These are phyloP conservation scores for Anguilla anguilla DNA, from an alignment of 2,797 vertebrate species.

Conservation along the genomic window DNA sequence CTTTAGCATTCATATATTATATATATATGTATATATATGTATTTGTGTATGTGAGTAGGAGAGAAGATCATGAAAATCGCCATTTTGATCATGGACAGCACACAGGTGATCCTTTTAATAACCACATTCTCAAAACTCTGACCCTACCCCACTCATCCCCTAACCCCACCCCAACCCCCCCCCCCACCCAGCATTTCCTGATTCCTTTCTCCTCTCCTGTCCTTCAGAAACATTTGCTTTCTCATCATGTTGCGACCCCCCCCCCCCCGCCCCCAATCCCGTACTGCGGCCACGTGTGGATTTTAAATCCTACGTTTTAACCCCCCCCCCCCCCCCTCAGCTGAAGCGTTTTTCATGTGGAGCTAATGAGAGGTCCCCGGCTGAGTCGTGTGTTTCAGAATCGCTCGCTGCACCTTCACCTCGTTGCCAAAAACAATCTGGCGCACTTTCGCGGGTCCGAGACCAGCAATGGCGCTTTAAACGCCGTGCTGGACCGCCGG, in stretches of 20 bases:
- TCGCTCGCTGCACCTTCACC: background rate
- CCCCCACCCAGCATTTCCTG: background rate
- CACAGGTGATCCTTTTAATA: background rate
- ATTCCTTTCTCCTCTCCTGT: background rate
- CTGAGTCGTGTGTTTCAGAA: background rate
- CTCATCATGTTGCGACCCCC: background rate
- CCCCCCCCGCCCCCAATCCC: too few relatives aligned
- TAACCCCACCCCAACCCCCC: background rate
- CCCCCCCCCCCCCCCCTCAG: background rate
- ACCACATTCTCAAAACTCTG: background rate
- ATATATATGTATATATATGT: too few relatives aligned
- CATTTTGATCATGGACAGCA: background rate
- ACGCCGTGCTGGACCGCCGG: background rate
- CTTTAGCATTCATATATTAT: too few relatives aligned
- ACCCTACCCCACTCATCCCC: too few relatives aligned
- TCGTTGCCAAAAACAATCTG: background rate
- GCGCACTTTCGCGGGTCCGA: background rate
- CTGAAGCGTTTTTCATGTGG: background rate
- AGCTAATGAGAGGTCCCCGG: background rate
- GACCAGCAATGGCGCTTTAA: background rate
- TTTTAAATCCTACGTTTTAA: background rate
- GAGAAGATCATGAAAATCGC: background rate
- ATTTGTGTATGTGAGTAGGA: too few relatives aligned
- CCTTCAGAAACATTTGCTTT: background rate
- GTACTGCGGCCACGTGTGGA: background rate